phyloP scores from a whole-genome alignment of 2,113 vertebrate species.

The Crotophaga sulcirostris region DNA sequence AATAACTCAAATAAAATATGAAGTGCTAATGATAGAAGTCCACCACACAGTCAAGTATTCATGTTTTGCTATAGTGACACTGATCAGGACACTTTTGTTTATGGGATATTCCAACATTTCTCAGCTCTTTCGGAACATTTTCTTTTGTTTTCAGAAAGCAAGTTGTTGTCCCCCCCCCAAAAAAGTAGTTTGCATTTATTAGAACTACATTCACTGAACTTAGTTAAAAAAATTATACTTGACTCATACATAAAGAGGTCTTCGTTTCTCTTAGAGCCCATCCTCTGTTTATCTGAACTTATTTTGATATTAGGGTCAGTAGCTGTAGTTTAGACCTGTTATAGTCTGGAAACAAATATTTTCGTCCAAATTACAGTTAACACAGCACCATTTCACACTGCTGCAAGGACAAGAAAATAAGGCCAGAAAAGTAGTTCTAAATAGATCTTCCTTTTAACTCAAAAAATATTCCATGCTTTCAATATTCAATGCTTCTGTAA shows the following conservation, averaged over 20 bases:
- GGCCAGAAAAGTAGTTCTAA: not conserved
- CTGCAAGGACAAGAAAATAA: not conserved
- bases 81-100: not conserved
- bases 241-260: not conserved
- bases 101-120: not conserved
- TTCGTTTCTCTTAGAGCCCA: not conserved
- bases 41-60: not conserved
- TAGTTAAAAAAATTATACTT: not conserved
- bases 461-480: not conserved
- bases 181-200: not conserved
- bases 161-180: rapidly evolving
- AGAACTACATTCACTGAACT: not conserved
- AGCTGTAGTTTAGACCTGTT: not conserved
- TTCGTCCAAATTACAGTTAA: not conserved
- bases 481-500: not conserved
- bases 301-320: not conserved
- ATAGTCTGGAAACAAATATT: not conserved
- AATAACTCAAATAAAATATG: not conserved
- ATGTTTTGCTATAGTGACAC: not conserved
- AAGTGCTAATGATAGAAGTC: not conserved
- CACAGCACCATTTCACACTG: not conserved
- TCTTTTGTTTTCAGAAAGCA: not conserved
- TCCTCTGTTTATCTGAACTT: not conserved
- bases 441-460: not conserved
- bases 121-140: not conserved